Base-by-base conservation (phyloP, 2,797 vertebrate genomes). In the Epinephelus coioides region DNA sequence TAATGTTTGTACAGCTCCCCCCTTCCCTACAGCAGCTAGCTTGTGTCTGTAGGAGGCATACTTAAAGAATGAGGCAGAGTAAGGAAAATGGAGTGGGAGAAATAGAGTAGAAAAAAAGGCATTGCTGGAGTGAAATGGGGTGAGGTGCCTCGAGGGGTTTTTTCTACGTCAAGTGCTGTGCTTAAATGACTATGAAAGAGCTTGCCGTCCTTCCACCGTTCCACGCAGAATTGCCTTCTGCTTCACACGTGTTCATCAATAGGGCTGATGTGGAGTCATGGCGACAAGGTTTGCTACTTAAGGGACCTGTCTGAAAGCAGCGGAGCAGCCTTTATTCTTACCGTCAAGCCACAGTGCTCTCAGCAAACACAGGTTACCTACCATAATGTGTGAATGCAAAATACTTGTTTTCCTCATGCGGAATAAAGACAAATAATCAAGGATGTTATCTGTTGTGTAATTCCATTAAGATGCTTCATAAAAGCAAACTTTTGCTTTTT, bases 271-370 rank as follows among this genome's bases (percentile, higher is more conserved):
- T 82, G 76, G 73, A 89, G 79, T 82, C 84, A 81, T 76, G 69
- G 81, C 40, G 85, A 93, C 91, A 92, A 84, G 89, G 81, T 91
- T 93, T 91, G 89, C 79, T 89, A 95, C 92, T 94, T 94, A 85
- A 86, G 88, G 87, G 88, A 91, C 82, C 73, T 63, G 64, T 82
- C 77, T 76, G 53, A 73, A 84, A 80, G 81, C 86, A 84, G 46
- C 1, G 50, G 53, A 84, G 78, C 83, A 21, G 73, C 56, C 78
- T 85, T 82, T 77, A 81, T 79, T 83, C 66, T 69, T 78, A 77
- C 44, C 66, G 70, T 82, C 77, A 70, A 64, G 54, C 53, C 34
- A 38, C 50, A 86, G 27, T 23, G 66, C 49, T 65, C 70, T 71
- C 10, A 6, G 74, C 76, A 76, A 73, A 75, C 78, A 79, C 65